Base-by-base conservation (phyloP, 2,113 vertebrate genomes). In the Nyctereutes procyonoides region DNA sequence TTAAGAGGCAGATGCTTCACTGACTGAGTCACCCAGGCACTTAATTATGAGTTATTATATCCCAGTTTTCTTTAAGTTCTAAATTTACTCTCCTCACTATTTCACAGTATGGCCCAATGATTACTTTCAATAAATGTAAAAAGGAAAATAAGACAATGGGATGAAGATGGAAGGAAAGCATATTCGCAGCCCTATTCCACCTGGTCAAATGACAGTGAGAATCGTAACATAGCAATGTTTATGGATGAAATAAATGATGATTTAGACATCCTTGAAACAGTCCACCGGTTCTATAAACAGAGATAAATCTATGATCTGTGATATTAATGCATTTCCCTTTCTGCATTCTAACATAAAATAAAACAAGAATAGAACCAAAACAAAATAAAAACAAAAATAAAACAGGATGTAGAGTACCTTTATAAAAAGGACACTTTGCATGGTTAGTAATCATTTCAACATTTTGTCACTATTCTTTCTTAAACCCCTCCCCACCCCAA, bases 31-130 rank as follows among this genome's bases (percentile, higher is more conserved):
- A 69, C 32, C 32, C 67, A 35, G 32, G 8, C n/a, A n/a, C 17
- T 92, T 92, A 93, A 32, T 92, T 82, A 55, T 92, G 56, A 97
- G 96, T 95, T 95, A 88, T n/a, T 96, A 63, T 65, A 62, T n/a
- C 58, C 13, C 8, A 58, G 14, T 58, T 76, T 11, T 88, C 19
- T 55, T 58, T 60, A 60, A 62, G 58, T 67, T 24, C 16, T 63
- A 71, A 81, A 62, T 95, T 88, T 95, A 48, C 35, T 82, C 26
- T 58, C 69, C 96, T 94, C 73, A 62, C 58, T 65, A 88, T 87
- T 84, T 97, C 26, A 79, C 3, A 51, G 32, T 28, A 8, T 7
- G 89, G 26, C 30, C 2, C 4, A 84, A 76, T 48, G 28, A 77
- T 43, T 85, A 79, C 9, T 60, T 95, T 67, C 28, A 94, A 32